These are phyloP conservation scores for Triplophysa siluroides DNA, from an alignment of 2,113 vertebrate genomes.

Conservation along the genomic window DNA sequence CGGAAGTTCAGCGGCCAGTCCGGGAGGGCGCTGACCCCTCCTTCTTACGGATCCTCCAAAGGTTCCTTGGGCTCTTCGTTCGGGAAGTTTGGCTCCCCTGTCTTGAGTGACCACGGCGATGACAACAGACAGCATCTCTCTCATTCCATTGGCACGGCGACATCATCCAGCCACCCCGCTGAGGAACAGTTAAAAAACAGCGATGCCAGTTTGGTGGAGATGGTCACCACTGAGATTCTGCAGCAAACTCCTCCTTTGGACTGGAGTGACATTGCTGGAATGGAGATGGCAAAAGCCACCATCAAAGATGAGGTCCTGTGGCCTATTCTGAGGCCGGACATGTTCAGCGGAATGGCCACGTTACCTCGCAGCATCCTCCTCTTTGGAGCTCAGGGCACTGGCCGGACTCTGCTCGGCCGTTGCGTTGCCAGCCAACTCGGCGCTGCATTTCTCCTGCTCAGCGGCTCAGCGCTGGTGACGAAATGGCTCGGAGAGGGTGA, in stretches of 20 bases:
- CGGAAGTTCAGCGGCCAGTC: conserved; percentile 94
- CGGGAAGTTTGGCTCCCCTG: conserved; percentile 89
- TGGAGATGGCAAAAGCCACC: conserved; percentile 93
- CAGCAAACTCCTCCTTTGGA: conserved; percentile 92
- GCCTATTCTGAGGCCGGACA: conserved; percentile 96
- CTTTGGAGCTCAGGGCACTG: conserved; percentile 97
- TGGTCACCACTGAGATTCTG: conserved; percentile 96
- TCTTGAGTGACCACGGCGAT: conserved; percentile 86
- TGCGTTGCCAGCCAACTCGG: conserved; percentile 97
- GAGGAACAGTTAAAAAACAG: conserved; percentile 97
- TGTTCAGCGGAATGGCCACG: conserved; percentile 91
- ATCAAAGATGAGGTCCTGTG: conserved; percentile 98
- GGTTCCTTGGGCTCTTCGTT: conserved; percentile 84
- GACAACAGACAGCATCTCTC: conserved; percentile 91
- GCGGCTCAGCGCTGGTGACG: conserved; percentile 88
- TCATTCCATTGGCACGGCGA: conserved; percentile 87
- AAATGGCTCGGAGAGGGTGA: conserved; percentile 96
- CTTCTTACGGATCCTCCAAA: conserved; percentile 91
- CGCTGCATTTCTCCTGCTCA: conserved; percentile 91
- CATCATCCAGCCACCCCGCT: conserved; percentile 91
- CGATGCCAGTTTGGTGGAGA: conserved; percentile 92
- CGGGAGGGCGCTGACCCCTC: conserved; percentile 88
- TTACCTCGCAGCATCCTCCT: conserved; percentile 96
- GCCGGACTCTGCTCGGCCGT: conserved; percentile 91
- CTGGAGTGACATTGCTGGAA: conserved; percentile 96